Conservation (phyloP, 2,888 invertebrate genomes). For the Abrostola triplasia region DNA sequence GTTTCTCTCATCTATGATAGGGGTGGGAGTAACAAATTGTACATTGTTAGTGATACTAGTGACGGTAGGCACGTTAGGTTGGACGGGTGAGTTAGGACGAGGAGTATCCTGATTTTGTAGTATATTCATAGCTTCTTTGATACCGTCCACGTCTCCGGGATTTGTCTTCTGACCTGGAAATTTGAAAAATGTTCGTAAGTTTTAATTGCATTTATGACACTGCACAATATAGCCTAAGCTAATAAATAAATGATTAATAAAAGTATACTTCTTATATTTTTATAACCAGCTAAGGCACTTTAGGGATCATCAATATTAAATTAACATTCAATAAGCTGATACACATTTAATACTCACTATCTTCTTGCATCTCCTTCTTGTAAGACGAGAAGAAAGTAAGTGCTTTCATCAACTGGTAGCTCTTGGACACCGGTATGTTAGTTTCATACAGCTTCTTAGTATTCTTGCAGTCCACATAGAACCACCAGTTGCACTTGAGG, state of each 20-base stretch:
- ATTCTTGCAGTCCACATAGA: slow-evolving; percentile 96
- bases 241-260: too few relatives aligned
- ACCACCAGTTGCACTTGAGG: slow-evolving; percentile 98
- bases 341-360: slow-evolving; percentile 58
- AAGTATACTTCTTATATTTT: too few relatives aligned
- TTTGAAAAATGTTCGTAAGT: background rate
- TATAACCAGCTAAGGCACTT: too few relatives aligned
- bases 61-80: slow-evolving; percentile 33
- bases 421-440: slow-evolving; percentile 96
- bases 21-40: slow-evolving; percentile 76
- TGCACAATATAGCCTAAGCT: too few relatives aligned
- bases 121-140: slow-evolving; percentile 83
- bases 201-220: too few relatives aligned
- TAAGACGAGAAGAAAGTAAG: slow-evolving; percentile 96
- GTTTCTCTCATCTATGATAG: slow-evolving; percentile 77
- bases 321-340: too few relatives aligned
- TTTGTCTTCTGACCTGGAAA: slow-evolving; percentile 73
- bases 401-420: slow-evolving; percentile 97
- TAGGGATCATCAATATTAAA: too few relatives aligned
- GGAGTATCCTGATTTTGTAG: slow-evolving; percentile 76
- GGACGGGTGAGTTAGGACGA: slow-evolving; percentile 49
- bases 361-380: slow-evolving; percentile 90
- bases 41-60: slow-evolving; percentile 58
- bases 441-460: slow-evolving; percentile 95
- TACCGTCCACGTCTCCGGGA: slow-evolving; percentile 79